phyloP scores from a whole-genome alignment of 2,888 invertebrate genomes.

The Exocentrus adspersus region DNA sequence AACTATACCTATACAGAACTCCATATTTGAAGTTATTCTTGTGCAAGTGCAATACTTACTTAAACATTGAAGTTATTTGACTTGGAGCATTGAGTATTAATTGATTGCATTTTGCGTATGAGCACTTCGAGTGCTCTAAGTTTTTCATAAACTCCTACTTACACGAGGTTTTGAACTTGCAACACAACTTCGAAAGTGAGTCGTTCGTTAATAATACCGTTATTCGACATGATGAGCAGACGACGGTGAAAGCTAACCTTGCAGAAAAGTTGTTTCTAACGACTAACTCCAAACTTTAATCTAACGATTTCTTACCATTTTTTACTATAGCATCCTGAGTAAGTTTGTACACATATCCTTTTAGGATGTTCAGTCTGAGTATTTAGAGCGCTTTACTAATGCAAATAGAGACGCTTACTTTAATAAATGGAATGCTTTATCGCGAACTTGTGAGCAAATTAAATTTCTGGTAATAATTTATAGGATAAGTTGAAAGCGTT shows the following conservation, averaged over 20 bases:
- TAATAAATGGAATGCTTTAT: constrained; percentile 43
- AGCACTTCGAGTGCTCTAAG: too few species aligned
- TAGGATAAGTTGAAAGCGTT: too few species aligned
- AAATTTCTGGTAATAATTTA: background rate
- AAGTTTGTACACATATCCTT: constrained; percentile 56
- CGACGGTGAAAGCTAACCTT: constrained; percentile 16
- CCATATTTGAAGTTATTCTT: too few species aligned
- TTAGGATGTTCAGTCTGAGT: constrained; percentile 51
- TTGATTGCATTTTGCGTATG: too few species aligned
- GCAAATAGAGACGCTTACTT: constrained; percentile 42
- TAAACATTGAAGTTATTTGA: too few species aligned
- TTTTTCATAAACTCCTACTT: too few species aligned
- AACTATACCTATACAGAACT: too few species aligned
- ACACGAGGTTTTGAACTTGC: too few species aligned
- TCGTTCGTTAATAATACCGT: background rate
- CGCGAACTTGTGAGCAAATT: constrained; percentile 36
- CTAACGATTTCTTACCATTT: constrained; percentile 57
- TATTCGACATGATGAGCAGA: constrained; percentile 2
- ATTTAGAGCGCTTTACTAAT: constrained; percentile 43
- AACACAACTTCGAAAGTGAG: background rate
- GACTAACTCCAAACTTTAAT: constrained; percentile 38
- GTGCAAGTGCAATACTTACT: too few species aligned
- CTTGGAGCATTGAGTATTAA: too few species aligned
- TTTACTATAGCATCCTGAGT: constrained; percentile 58
- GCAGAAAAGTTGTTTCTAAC: constrained; percentile 34